Conservation (phyloP, 2,113 vertebrate genomes). For the Tragelaphus scriptus region DNA sequence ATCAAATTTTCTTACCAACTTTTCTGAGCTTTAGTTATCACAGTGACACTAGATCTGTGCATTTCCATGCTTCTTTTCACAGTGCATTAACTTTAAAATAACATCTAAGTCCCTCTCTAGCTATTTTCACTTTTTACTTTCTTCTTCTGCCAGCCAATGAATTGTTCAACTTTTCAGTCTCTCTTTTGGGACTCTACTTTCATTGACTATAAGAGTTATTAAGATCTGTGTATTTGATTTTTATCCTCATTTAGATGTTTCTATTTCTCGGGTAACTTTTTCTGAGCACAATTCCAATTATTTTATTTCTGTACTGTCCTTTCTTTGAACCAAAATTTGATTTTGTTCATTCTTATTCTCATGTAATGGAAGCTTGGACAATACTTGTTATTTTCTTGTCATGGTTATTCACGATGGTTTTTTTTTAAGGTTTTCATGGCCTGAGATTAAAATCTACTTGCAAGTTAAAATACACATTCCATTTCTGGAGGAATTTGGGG, state of each 20-base stretch:
- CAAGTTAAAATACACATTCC: background rate
- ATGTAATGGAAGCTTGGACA: conserved; percentile 6
- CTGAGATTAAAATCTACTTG: conserved; percentile 49
- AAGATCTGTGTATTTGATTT: conserved; percentile 65
- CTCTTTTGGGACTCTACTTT: conserved; percentile 58
- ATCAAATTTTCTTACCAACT: conserved; percentile 44
- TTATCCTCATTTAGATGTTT: conserved; percentile 59
- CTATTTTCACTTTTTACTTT: conserved; percentile 71
- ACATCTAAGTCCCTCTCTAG: conserved; percentile 63
- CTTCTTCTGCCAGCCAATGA: conserved; percentile 60
- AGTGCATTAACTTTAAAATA: conserved; percentile 69
- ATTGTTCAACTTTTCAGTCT: conserved; percentile 54
- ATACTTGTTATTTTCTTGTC: conserved; percentile 41
- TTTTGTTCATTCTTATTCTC: conserved; percentile 41
- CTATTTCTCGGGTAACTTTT: conserved; percentile 50
- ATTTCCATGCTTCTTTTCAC: conserved; percentile 47
- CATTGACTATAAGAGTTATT: conserved; percentile 68
- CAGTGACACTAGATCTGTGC: background rate
- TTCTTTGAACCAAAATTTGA: conserved; percentile 50
- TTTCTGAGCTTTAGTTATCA: conserved; percentile 60
- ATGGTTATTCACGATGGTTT: background rate
- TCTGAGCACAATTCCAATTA: conserved; percentile 58
- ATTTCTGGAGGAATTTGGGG: background rate
- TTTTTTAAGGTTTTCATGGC: conserved; percentile 13
- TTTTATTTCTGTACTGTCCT: conserved; percentile 55